Base-by-base conservation (phyloP, 2,797 vertebrate genomes). In the Perodicticus potto region DNA sequence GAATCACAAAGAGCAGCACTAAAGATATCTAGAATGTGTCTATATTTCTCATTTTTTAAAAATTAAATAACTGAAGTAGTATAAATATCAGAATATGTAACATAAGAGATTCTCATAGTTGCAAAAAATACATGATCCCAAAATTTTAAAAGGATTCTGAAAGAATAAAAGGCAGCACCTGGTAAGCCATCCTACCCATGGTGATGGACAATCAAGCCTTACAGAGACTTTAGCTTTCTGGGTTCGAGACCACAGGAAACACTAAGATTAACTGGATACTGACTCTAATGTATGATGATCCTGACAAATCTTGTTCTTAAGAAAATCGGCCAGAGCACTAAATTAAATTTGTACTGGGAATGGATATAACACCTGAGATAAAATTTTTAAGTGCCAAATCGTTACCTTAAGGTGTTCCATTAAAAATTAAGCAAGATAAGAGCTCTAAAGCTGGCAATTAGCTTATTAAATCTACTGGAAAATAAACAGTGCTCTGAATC, bases 401-500 rank as follows among this genome's bases (percentile, higher is more conserved):
- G 2, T 72, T 82, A 77, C 20, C 9, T 95, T 32, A 76, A 61
- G 85, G 0, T 67, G 81, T 89, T 89, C 73, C 77, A n/a, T 86
- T 91, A 57, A 93, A 94, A 94, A 65, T 13, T 32, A 92, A 93
- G 11, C 29, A 67, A 88, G 10, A 70, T 11, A 43, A 2, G 10
- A 72, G 78, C 19, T 77, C 49, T 37, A 87, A 57, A 70, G 17
- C 16, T 87, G 27, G 22, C 3, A n/a, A 34, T 85, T 85, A 61
- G 4, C 69, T 65, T 81, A 76, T 34, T 69, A 93, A 94, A 89
- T 86, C 9, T 34, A 67, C 1, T 81, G 4, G 19, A 23, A 65
- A 77, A 57, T 63, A 93, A 88, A 93, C 9, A 88, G 8, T 76
- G 53, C 61, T 81, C 91, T 91, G 29, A 82, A 59, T 77, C 1